Evolutionary conservation across 1,140 invertebrate genomes (phyloP), one percentile per base, ranked within the genome.

Genomic region (Drosophila kohkoa): DNA sequence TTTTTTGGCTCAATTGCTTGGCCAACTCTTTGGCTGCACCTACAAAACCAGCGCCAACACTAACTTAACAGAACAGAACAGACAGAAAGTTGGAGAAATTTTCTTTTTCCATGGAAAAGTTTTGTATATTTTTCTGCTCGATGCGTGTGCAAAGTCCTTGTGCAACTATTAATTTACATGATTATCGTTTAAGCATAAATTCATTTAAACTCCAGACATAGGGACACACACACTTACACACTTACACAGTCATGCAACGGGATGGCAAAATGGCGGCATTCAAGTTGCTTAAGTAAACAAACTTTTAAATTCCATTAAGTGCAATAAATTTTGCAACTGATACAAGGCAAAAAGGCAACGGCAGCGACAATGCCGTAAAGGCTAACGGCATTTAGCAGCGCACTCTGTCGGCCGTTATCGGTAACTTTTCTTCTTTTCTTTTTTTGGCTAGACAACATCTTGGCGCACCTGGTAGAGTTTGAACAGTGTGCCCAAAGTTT

Each of bases 251-350:
- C 0, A 10, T 15, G 38, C 46, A 48, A n/a, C 15, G 3, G 45
- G 57, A n/a, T 6, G 30, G 52, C 64, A 68, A 68, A 74, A 77
- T 63, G 70, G 75, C 72, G 52, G 45, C 62, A 46, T 41, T 45
- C 45, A 58, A 65, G 51, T 76, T 71, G 54, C 75, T 55, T 28
- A 72, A 70, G 85, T 69, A 82, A 85, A 89, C 79, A 89, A 90
- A 90, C 86, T 90, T 90, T 89, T 89, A 89, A 89, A 85, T 89
- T 89, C 81, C 81, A 90, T 89, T 90, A 90, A 80, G 77, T 90
- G 79, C 74, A 75, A 86, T 90, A 82, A 86, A 89, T 89, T 89
- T 89, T 85, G 79, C 72, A 89, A 79, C 76, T 78, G 71, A 86
- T 82, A 86, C 70, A 68, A 55, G 60, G 35, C 67, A 70, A 57